Evolutionary conservation across 1,140 invertebrate species (phyloP), one percentile per base, ranked within the genome.

Genomic region (Aethina tumida): DNA sequence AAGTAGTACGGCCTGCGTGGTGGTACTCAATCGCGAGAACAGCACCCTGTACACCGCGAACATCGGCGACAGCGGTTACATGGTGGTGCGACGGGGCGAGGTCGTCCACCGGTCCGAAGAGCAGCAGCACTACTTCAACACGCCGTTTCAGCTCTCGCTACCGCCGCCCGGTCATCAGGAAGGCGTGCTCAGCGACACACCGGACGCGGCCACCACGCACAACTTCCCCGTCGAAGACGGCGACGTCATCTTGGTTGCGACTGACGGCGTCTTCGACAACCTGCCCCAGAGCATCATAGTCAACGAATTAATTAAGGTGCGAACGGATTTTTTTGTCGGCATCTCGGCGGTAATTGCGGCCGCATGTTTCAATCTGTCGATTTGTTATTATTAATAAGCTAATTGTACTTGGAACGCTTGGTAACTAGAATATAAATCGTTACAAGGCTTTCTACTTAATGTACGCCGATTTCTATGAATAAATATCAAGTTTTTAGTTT

Each of bases 121-220:
- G 63, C 94, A 97, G 59, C 91, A 95, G 54, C 94, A 98, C 65
- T 97, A 97, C 62, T 98, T 98, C 62, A 97, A 98, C 67, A 96
- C 95, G 17, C 95, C 95, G 5, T 97, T 93, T 69, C 94, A 98
- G 66, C 70, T 98, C 30, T 89, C 91, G 22, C 66, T 97, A 43
- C 86, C 91, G 27, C 95, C 94, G 12, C 88, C 92, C 3, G 81
- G 83, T 26, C 83, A 90, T 49, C 80, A 81, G 43, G 76, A 76
- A 14, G 76, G 80, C 50, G 87, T 92, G 18, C 71, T 91, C 4
- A 89, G 84, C 59, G 91, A 93, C 65, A 90, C 87, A 62, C 92
- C 93, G 16, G 87, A 94, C 46, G 81, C 86, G 14, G 91, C 93
- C 6, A 85, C 93, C 40, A 89, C 83, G 12, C 78, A 85, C 17